phyloP scores from a whole-genome alignment of 2,888 invertebrate species.

The Creontiades dilutus region DNA sequence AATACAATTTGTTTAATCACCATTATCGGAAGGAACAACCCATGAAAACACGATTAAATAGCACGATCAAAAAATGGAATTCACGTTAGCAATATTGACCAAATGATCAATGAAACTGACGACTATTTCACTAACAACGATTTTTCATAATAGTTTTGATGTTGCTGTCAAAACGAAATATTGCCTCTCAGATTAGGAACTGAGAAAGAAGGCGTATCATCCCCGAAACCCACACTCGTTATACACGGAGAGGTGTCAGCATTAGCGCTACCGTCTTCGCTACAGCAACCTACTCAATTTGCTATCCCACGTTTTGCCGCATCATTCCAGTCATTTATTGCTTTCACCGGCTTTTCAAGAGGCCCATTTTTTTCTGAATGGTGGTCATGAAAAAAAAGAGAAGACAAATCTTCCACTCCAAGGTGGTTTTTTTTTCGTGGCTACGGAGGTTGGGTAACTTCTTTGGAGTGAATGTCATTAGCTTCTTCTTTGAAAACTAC shows the following conservation, averaged over 20 bases:
- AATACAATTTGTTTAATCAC: too few species aligned
- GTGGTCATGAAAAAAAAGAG: not conserved
- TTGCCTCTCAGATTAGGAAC: not conserved
- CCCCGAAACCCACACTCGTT: not conserved
- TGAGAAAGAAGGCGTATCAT: not conserved
- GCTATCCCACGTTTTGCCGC: not conserved
- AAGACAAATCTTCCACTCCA: too few species aligned
- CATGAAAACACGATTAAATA: too few species aligned
- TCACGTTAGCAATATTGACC: too few species aligned
- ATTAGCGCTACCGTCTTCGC: not conserved
- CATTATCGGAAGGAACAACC: too few species aligned
- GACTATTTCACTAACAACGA: too few species aligned
- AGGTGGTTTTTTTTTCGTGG: too few species aligned
- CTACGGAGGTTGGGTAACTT: too few species aligned
- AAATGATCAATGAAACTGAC: too few species aligned
- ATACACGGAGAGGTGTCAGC: not conserved
- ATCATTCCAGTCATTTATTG: slow-evolving; percentile 46
- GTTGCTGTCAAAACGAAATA: not conserved
- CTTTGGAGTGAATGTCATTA: too few species aligned
- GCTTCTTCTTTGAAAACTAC: too few species aligned
- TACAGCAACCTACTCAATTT: slow-evolving; percentile 10
- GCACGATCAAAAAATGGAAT: too few species aligned
- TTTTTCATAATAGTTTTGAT: not conserved
- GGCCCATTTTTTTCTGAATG: not conserved
- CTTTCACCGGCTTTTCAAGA: slow-evolving; percentile 7